Base-by-base conservation (phyloP, 2,113 vertebrate species). In the Apistogramma diplotaenia region DNA sequence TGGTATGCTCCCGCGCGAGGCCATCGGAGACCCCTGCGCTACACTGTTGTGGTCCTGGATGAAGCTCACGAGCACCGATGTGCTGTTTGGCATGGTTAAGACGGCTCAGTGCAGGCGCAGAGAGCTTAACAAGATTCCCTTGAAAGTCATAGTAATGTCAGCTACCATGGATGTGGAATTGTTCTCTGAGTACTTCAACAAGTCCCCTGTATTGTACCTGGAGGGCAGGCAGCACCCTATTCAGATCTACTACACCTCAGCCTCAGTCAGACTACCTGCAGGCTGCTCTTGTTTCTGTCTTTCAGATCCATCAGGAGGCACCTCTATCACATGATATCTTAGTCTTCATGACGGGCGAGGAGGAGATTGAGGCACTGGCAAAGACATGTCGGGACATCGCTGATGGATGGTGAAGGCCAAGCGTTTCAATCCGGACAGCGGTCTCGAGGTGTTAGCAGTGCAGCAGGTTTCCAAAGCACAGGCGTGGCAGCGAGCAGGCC, bases 231-330 rank as follows among this genome's bases (percentile, higher is more conserved):
- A 99, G 76, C 96, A 99, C 82, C 96, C 97, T 53, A 99, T 99
- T 85, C 97, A 99, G 90, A 93, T 98, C 92, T 99, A 97, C 79
- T 97, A 98, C 88, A 97, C 97, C 89, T 74, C 96, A 97, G 85
- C 89, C 92, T n/a, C 98, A 99, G 95, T 96, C 96, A 0, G 98
- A 99, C 92, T 99, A 99, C 78, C 94, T 99, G 43, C 98, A 99
- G n/a, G 97, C 98, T 5, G 97, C 98, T 0, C 95, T 99, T 2
- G 96, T 99, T 76, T 95, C 98, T 0, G 73, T 99, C 85, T 99
- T 99, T 93, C 98, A 99, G 72, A 97, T 99, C 91, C 98, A 99
- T 82, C 98, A 99, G 98, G 98, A 99, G 90, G 97, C 97, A 0
- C 97, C 97, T 0, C 54, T 92, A 0, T 97, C 96, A 19, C 97